A percentile compares a stretch with the other conserved stretches of the same genome.
Conservation (phyloP, 2,888 invertebrate genomes). For the Drosophila putrida region DNA sequence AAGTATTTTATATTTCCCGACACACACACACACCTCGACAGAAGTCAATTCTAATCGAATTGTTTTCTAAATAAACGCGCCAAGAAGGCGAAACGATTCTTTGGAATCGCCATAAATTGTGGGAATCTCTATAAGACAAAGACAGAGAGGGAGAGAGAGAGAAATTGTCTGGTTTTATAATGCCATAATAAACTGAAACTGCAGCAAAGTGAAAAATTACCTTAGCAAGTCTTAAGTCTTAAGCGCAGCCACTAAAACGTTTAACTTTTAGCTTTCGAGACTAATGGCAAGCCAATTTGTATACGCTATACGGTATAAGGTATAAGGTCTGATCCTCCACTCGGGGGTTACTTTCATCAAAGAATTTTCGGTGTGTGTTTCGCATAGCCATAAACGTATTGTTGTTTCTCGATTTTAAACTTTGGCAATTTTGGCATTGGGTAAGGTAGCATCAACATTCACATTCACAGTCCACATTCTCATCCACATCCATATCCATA, state of each 20-base stretch:
- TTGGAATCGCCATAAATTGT: slow-evolving; percentile 68
- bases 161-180: slow-evolving; percentile 45
- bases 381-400: slow-evolving; percentile 74
- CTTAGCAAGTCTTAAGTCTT: slow-evolving; percentile 67
- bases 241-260: slow-evolving; percentile 80
- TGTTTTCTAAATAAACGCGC: slow-evolving; percentile 76
- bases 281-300: slow-evolving; percentile 78
- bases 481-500: slow-evolving; percentile 6
- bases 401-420: slow-evolving; percentile 17
- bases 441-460: slow-evolving; percentile 35
- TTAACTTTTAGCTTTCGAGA: slow-evolving; percentile 72
- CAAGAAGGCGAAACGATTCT: slow-evolving; percentile 49
- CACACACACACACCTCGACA: slow-evolving; percentile 79
- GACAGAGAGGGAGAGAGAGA: slow-evolving; percentile 2
- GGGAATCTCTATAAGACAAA: slow-evolving; percentile 53
- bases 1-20: slow-evolving; percentile 42
- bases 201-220: slow-evolving; percentile 78
- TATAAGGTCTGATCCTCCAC: slow-evolving; percentile 50
- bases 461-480: background rate
- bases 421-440: slow-evolving; percentile 31
- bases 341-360: slow-evolving; percentile 65
- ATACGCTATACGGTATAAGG: slow-evolving; percentile 67
- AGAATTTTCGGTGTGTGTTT: slow-evolving; percentile 71
- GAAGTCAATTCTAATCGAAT: slow-evolving; percentile 84
- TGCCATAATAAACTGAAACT: slow-evolving; percentile 71